These are phyloP conservation scores for Eupithecia insigniata DNA, from an alignment of 2,888 invertebrate genomes.

Conservation along the genomic window DNA sequence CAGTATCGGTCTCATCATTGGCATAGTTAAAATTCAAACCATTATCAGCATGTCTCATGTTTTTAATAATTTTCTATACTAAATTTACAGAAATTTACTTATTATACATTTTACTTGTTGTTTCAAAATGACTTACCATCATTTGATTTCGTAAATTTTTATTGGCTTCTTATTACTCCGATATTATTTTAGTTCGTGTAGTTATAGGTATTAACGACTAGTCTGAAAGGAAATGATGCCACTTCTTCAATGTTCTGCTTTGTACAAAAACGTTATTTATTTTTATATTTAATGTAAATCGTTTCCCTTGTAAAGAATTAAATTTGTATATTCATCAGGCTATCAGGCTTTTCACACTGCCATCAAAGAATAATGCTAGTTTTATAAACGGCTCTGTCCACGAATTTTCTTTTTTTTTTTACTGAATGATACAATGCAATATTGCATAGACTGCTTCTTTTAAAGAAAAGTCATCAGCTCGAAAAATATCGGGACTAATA, in stretches of 20 bases:
- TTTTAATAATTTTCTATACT: slow-evolving; percentile 1
- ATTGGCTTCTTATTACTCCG: slow-evolving; percentile 37
- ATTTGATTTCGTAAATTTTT: slow-evolving; percentile 23
- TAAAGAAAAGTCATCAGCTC: too few species aligned
- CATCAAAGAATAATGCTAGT: slow-evolving; percentile 23
- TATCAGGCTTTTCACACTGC: slow-evolving; percentile 63
- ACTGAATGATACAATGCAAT: too few species aligned
- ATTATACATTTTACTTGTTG: slow-evolving; percentile 33
- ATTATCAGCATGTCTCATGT: neutral
- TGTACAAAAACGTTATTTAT: slow-evolving; percentile 81
- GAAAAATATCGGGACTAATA: too few species aligned
- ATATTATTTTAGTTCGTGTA: slow-evolving; percentile 68
- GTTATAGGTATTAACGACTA: slow-evolving; percentile 72
- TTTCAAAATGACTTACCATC: slow-evolving; percentile 31
- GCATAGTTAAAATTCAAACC: neutral
- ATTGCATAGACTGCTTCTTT: too few species aligned
- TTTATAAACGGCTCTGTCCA: too few species aligned
- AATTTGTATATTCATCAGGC: slow-evolving; percentile 65
- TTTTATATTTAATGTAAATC: slow-evolving; percentile 77
- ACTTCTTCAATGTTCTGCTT: slow-evolving; percentile 80
- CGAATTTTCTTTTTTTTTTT: too few species aligned
- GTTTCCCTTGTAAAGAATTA: slow-evolving; percentile 57
- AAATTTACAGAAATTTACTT: slow-evolving; percentile 6
- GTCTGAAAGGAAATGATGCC: slow-evolving; percentile 82
- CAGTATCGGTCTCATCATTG: slow-evolving; percentile 8